A percentile compares a stretch with the other conserved stretches of the same genome.
phyloP scores from a whole-genome alignment of 2,113 vertebrate species.

The Gallinago paraguaiae region DNA sequence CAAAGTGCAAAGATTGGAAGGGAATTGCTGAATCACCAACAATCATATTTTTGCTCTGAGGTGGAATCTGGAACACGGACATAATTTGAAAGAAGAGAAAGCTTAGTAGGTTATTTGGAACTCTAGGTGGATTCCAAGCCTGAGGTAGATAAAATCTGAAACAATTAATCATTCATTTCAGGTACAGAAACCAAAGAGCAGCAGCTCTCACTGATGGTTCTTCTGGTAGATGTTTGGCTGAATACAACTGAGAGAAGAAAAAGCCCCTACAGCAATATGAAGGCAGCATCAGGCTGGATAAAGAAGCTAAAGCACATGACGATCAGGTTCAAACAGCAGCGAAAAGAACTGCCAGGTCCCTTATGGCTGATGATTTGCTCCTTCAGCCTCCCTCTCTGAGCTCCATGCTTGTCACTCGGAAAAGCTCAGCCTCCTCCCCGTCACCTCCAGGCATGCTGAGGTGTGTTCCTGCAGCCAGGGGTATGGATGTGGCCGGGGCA shows the following conservation, averaged over 20 bases:
- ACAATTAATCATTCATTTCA: conserved; percentile 21
- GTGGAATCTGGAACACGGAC: neutral
- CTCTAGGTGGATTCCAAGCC: neutral
- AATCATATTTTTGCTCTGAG: neutral
- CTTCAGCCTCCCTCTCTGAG: neutral
- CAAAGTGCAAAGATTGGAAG: neutral
- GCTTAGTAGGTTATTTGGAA: neutral
- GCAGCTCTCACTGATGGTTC: neutral
- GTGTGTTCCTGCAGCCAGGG: neutral
- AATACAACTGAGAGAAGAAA: neutral
- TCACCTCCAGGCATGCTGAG: neutral
- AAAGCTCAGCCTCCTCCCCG: neutral
- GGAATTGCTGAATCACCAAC: conserved; percentile 19
- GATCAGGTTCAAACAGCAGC: neutral
- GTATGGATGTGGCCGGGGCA: neutral
- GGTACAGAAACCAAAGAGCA: neutral
- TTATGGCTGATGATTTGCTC: neutral
- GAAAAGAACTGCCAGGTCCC: conserved; percentile 1
- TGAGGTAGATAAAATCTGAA: conserved; percentile 3
- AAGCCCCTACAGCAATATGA: neutral
- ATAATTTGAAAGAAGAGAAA: neutral
- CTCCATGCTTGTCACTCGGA: neutral
- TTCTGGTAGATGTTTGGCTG: neutral
- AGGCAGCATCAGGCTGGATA: neutral
- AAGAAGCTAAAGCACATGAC: neutral